Evolutionary conservation across 2,797 vertebrate genomes (phyloP), one percentile per base, ranked within the genome.

Genomic region (Tangara arthus): DNA sequence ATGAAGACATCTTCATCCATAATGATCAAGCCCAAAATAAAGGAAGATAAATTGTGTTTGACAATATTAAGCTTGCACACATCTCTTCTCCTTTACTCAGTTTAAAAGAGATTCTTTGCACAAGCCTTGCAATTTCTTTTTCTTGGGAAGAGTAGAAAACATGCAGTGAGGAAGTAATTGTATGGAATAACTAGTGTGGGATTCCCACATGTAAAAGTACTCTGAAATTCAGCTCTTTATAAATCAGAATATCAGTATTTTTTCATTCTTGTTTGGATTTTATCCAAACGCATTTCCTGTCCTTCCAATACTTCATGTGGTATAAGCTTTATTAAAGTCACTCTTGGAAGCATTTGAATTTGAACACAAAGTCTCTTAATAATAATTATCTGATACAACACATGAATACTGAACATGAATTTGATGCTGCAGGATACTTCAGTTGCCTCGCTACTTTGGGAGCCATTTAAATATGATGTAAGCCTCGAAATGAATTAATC

Each of bases 361-460:
- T 68, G 30, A 91, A 65, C 70, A 76, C 22, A 57, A 84, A 89
- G 18, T 76, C 63, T 89, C 82, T 88, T 86, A 84, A 60, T 68
- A 93, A 84, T 50, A 39, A 85, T 90, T 82, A 82, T 79, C 84
- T 87, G 84, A 87, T 89, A 82, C n/a, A 89, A 73, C 32, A 41
- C 16, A 34, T 22, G 47, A 90, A 75, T 87, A 41, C 19, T 79
- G 75, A 84, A 64, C 70, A 59, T 47, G 32, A 90, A 69, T 56
- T 61, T 49, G 65, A 91, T 89, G 60, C 27, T 55, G 19, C 63
- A 65, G 4, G 39, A 80, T 92, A 87, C 56, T 87, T 41, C 18
- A 30, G 50, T 83, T 68, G 65, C 56, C 55, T 92, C 19, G 0
- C 60, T 90, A 14, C 61, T 83, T 80, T 56, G 63, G 56, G 60